Percentiles rank a stretch among this genome's conserved stretches.
Conservation (phyloP, 2,888 invertebrate genomes). For the Micoletzkya japonica region DNA sequence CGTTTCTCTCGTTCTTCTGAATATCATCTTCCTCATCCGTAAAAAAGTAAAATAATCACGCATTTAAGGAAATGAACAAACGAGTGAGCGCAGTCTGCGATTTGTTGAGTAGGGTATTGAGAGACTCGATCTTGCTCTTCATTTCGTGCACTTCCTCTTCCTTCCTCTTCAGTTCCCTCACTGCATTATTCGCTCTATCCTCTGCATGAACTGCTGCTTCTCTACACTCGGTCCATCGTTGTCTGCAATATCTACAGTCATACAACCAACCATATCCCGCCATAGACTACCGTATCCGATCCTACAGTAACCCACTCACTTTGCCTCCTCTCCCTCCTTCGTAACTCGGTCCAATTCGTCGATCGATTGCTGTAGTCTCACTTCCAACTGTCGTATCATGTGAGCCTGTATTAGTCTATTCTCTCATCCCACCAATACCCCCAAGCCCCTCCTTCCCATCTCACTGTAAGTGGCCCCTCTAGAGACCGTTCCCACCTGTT, state of each 20-base stretch:
- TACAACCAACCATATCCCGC: background rate
- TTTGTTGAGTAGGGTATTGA: no score
- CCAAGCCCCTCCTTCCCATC: background rate
- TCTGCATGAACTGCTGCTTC: constrained; percentile 22
- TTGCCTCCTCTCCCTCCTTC: background rate
- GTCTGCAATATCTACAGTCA: constrained; percentile 9
- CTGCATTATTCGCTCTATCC: constrained; percentile 26
- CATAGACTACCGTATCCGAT: background rate
- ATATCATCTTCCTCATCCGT: no score
- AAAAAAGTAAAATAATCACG: background rate
- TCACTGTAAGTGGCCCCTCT: background rate
- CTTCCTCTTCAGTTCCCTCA: constrained; percentile 33
- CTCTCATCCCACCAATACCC: background rate
- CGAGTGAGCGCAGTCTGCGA: background rate
- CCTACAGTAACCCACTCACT: constrained; percentile 2
- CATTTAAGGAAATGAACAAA: background rate
- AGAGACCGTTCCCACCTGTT: constrained; percentile 2
- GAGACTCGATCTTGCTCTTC: constrained; percentile 22
- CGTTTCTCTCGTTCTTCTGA: background rate
- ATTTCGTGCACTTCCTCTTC: constrained; percentile 32
- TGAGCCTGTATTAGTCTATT: background rate
- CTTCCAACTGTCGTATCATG: constrained; percentile 11
- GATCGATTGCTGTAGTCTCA: background rate
- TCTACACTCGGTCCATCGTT: background rate
- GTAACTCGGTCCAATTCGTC: constrained; percentile 12